These are phyloP conservation scores for Tanytarsus gracilentus DNA, from an alignment of 2,888 invertebrate genomes.

Conservation along the genomic window DNA sequence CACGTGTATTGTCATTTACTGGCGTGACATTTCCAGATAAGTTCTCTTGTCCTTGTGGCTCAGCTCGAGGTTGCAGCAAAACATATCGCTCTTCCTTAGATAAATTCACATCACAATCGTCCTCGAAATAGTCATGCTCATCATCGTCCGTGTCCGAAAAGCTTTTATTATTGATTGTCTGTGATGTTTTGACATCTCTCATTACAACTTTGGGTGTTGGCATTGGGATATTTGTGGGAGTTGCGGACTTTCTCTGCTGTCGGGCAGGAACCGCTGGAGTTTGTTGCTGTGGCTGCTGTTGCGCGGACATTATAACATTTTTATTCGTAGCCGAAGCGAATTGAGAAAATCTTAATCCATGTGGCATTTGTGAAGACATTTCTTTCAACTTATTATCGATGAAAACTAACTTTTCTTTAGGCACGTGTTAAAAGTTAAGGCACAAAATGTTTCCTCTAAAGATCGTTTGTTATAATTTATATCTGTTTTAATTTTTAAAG, in stretches of 20 bases:
- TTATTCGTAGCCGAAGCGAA: conserved; percentile 30
- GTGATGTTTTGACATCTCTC: background rate
- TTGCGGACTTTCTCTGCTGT: conserved; percentile 7
- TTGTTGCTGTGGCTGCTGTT: conserved; percentile 26
- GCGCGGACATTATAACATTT: conserved; percentile 21
- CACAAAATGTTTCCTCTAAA: background rate
- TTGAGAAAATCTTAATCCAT: conserved; percentile 33
- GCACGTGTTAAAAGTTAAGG: background rate
- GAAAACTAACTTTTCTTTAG: no score
- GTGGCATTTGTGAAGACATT: conserved; percentile 33
- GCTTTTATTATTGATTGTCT: background rate
- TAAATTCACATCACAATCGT: conserved; percentile 70
- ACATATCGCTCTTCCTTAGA: conserved; percentile 71
- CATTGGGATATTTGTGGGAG: conserved; percentile 20
- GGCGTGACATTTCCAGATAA: conserved; percentile 44
- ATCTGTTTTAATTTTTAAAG: background rate
- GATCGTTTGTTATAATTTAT: background rate
- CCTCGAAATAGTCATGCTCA: conserved; percentile 23
- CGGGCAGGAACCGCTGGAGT: background rate
- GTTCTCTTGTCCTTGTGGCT: conserved; percentile 88
- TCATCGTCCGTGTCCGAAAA: conserved; percentile 24
- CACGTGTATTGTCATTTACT: conserved; percentile 32
- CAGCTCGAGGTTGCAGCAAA: conserved; percentile 61
- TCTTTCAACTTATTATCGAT: background rate
- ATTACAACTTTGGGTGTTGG: background rate